phyloP scores from a whole-genome alignment of 2,113 vertebrate species.

The Panurus biarmicus region DNA sequence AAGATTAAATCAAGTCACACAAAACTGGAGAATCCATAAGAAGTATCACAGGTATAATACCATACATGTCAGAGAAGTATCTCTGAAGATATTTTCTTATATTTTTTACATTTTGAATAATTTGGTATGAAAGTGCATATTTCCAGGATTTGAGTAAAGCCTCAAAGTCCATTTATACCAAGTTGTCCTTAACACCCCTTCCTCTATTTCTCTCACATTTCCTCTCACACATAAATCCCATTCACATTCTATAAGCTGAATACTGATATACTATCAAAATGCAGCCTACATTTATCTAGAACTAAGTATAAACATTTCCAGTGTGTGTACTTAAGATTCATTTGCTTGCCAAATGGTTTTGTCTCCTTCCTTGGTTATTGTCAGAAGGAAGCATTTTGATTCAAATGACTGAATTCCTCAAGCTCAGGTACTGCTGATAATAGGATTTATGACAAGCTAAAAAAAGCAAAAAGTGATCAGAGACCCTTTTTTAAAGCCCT shows the following conservation, averaged over 20 bases:
- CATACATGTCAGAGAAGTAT: neutral
- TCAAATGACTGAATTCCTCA: constrained; percentile 25
- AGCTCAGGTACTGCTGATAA: constrained; percentile 34
- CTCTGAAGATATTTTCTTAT: neutral
- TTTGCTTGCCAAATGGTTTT: constrained; percentile 44
- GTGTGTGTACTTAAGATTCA: constrained; percentile 44
- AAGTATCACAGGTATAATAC: neutral
- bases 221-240: neutral
- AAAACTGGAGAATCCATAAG: neutral
- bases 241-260: constrained; percentile 9
- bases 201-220: neutral
- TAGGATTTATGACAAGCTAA: constrained; percentile 35
- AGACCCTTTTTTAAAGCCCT: constrained; percentile 1
- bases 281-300: constrained; percentile 31
- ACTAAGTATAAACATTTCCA: constrained; percentile 49
- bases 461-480: constrained; percentile 29
- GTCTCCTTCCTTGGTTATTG: constrained; percentile 34
- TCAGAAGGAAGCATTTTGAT: constrained; percentile 29
- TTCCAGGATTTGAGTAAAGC: neutral
- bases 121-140: neutral
- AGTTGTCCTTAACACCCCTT: neutral
- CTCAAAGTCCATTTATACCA: neutral
- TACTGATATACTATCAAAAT: constrained; percentile 22
- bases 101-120: neutral
- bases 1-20: neutral